A percentile compares a stretch with the other conserved stretches of the same genome.
Evolutionary conservation across 2,797 vertebrate genomes (phyloP).

Genomic region (Pipistrellus nathusii): DNA sequence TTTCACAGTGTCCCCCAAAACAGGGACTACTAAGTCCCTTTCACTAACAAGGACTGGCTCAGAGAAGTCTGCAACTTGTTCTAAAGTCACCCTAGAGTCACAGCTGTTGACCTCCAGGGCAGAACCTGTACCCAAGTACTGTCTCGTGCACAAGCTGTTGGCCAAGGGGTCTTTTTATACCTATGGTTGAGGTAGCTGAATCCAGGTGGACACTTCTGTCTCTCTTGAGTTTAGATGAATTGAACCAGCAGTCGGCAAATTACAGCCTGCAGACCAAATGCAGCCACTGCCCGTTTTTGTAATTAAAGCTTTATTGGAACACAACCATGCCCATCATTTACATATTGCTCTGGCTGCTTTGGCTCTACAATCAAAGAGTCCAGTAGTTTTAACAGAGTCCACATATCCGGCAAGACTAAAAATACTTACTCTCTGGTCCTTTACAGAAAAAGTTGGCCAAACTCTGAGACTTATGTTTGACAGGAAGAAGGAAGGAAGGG

Average conservation of each 20-base stretch:
- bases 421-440: neutral
- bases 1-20: neutral
- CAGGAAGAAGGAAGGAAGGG: neutral
- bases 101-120: neutral
- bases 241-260: neutral
- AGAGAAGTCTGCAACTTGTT: neutral
- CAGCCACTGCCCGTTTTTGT: neutral
- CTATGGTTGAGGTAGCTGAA: neutral
- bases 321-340: neutral
- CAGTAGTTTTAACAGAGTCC: fast-evolving
- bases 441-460: neutral
- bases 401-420: neutral
- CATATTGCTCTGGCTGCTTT: too few relatives aligned
- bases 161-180: neutral
- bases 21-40: neutral
- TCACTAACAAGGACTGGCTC: neutral
- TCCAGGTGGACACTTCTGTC: neutral
- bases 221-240: neutral
- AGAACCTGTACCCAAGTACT: neutral
- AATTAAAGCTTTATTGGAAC: neutral
- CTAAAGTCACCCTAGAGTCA: neutral
- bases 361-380: neutral
- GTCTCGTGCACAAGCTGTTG: neutral
- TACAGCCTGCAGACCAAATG: fast-evolving
- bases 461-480: neutral